Evolutionary conservation across 2,797 vertebrate species (phyloP).

Genomic region (Lerista edwardsae): DNA sequence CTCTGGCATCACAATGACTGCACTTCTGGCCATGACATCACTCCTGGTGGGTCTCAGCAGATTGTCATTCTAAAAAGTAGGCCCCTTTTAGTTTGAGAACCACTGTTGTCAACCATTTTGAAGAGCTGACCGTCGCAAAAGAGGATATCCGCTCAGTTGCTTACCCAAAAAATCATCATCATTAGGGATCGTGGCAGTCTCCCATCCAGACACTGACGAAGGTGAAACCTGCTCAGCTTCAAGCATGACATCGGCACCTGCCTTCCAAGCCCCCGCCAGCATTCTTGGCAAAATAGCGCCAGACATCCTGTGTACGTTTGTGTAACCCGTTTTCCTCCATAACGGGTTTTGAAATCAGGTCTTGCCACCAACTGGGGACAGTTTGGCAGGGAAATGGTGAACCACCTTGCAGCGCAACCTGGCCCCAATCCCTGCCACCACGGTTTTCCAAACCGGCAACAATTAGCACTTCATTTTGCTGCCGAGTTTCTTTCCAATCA

Average conservation of each 20-base stretch:
- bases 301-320: neutral
- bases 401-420: conserved; percentile 56
- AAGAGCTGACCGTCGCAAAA: neutral
- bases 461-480: conserved; percentile 10
- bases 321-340: too few species aligned
- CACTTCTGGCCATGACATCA: too few species aligned
- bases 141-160: neutral
- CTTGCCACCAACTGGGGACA: conserved; percentile 38
- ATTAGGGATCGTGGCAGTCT: neutral
- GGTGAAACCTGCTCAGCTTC: neutral
- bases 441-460: neutral
- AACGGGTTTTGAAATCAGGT: neutral
- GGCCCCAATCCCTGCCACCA: neutral
- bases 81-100: too few species aligned
- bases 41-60: too few species aligned
- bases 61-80: too few species aligned
- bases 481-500: neutral
- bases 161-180: neutral
- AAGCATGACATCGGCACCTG: neutral
- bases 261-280: too few species aligned
- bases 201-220: neutral
- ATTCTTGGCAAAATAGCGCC: neutral
- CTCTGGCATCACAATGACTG: too few species aligned
- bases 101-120: neutral
- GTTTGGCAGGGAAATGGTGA: conserved; percentile 67